These are phyloP conservation scores for Ceriagrion tenellum DNA, from an alignment of 2,888 invertebrate species.

Conservation along the genomic window DNA sequence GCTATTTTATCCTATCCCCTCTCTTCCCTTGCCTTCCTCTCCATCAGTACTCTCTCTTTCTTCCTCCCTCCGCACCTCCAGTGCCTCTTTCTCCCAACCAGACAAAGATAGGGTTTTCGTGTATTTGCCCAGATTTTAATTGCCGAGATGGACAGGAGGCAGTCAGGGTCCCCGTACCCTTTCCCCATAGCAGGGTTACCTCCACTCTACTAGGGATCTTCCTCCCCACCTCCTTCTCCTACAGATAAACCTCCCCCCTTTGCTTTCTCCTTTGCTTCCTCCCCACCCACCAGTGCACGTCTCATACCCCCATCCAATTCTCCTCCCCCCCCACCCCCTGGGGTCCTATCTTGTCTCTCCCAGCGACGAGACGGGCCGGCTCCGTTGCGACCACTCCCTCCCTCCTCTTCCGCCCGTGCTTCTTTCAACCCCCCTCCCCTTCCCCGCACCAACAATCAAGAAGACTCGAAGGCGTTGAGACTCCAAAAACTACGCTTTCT, in stretches of 20 bases:
- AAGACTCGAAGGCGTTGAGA: neutral
- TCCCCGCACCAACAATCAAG: neutral
- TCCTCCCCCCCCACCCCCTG: neutral
- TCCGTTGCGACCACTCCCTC: neutral
- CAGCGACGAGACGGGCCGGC: neutral
- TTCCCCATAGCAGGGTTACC: too few relatives aligned
- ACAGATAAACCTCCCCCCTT: neutral
- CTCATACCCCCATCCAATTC: neutral
- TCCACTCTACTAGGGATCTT: neutral
- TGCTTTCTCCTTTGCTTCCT: neutral
- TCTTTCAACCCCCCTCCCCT: too few relatives aligned
- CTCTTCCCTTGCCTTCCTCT: too few relatives aligned
- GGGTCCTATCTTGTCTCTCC: constrained; percentile 26
- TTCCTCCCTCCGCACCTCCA: neutral
- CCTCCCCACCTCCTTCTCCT: neutral
- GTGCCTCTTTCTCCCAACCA: neutral
- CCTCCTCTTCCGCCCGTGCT: neutral
- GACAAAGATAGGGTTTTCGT: constrained; percentile 66
- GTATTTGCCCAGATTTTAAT: constrained; percentile 67
- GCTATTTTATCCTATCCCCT: neutral
- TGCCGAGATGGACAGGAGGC: constrained; percentile 59
- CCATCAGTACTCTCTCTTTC: neutral
- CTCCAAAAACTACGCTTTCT: too few relatives aligned
- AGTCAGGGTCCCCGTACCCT: neutral
- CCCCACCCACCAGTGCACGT: neutral